Base-by-base conservation (phyloP, 1,140 invertebrate species). In the Sitophilus oryzae region DNA sequence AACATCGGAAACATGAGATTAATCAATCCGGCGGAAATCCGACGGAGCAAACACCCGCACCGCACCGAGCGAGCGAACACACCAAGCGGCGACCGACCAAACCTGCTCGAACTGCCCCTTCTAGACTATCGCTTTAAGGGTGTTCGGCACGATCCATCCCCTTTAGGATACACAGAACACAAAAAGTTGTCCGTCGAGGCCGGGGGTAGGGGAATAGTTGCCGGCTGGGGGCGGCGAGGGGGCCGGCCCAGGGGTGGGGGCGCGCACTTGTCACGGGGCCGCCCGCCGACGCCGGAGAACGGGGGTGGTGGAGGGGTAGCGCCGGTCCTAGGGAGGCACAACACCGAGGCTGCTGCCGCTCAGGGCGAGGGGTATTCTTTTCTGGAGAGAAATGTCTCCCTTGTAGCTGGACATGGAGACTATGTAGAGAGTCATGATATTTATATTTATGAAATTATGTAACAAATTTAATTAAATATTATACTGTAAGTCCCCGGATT, bases 161-260 rank as follows among this genome's bases (percentile, higher is more conserved):
- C 66, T 67, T 67, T 67, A 67, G 60, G 65, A 66, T 66, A 67
- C 63, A 67, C 66, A 66, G 64, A 67, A 67, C 66, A 67, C 65
- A 67, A 67, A 67, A 67, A 67, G 66, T 66, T 67, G 66, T 66
- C 64, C 66, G 66, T 62, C 66, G 66, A 62, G 66, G 60, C 37
- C 44, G 47, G 52, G 34, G 47, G 52, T 46, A 43, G 47, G 54
- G 54, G 54, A 45, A 50, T 45, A 44, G 38, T 49, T 42, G 46
- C 54, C 38, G 56, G 55, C 51, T 55, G 60, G 47, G 58, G 52
- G 34, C 46, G 58, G 65, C 57, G 54, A 44, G 34, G 44, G 37
- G 45, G 62, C 46, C 51, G 38, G 51, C 35, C 41, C 18, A 16
- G 48, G 53, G 46, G 30, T 45, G 56, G 52, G 58, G 66, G 55